Conservation (phyloP, 2,888 invertebrate species). For the Osmoderma eremita region DNA sequence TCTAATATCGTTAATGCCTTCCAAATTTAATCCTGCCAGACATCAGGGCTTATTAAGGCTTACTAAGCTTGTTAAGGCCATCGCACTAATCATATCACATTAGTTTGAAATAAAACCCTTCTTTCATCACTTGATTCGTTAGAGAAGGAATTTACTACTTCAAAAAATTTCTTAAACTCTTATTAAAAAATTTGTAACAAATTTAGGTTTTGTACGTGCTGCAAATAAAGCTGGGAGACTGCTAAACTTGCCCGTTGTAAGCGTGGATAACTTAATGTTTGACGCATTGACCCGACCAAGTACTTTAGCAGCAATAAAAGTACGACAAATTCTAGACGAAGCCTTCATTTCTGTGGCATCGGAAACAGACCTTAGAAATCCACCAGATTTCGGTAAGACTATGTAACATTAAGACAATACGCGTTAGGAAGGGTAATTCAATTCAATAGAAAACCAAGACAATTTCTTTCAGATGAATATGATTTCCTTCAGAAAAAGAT, state of each 20-base stretch:
- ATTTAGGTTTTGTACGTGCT: slow-evolving; percentile 55
- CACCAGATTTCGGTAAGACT: slow-evolving; percentile 48
- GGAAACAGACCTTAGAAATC: slow-evolving; percentile 48
- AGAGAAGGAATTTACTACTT: no score
- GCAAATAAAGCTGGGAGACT: slow-evolving; percentile 61
- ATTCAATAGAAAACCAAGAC: neutral
- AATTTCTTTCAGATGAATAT: slow-evolving; percentile 49
- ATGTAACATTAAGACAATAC: slow-evolving; percentile 7
- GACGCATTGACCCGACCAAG: slow-evolving; percentile 61
- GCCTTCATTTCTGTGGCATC: slow-evolving; percentile 49
- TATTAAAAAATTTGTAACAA: no score
- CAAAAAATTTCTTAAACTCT: slow-evolving; percentile 5
- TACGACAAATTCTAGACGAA: slow-evolving; percentile 54
- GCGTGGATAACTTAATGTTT: slow-evolving; percentile 66
- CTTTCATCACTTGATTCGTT: no score
- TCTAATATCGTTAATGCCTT: neutral
- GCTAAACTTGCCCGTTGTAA: slow-evolving; percentile 64
- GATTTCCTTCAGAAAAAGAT: slow-evolving; percentile 55
- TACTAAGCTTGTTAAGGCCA: neutral
- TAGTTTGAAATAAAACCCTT: no score
- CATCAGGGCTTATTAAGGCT: no score
- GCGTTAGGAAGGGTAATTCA: neutral
- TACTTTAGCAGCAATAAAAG: slow-evolving; percentile 50
- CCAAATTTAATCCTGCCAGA: no score
- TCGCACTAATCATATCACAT: neutral